phyloP scores from a whole-genome alignment of 2,113 vertebrate species.

The Alexandromys fortis region DNA sequence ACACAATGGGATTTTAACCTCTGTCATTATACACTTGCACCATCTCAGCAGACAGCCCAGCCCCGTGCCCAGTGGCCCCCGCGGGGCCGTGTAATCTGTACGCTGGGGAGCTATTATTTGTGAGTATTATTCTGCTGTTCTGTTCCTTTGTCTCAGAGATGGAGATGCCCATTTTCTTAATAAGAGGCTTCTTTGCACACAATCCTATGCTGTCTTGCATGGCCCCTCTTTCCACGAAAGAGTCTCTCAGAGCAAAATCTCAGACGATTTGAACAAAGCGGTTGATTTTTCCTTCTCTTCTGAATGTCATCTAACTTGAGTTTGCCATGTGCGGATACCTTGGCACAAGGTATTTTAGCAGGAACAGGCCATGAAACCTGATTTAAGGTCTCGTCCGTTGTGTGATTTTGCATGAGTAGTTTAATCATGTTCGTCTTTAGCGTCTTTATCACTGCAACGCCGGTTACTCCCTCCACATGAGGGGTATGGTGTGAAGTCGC shows the following conservation, averaged over 20 bases:
- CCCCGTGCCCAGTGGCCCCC: not conserved
- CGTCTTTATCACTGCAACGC: not conserved
- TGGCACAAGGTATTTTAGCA: not conserved
- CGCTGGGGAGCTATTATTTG: not conserved
- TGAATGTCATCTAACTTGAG: not conserved
- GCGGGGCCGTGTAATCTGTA: not conserved
- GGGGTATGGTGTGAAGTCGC: not conserved
- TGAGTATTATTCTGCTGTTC: not conserved
- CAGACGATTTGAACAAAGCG: not conserved
- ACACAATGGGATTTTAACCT: constrained; percentile 42
- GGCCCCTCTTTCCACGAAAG: not conserved
- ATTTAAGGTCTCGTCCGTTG: not conserved
- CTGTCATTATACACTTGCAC: not conserved
- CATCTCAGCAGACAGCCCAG: not conserved
- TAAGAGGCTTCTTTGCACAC: not conserved
- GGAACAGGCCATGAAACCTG: not conserved
- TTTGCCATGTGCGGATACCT: not conserved
- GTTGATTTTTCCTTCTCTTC: constrained; percentile 7
- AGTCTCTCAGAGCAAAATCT: not conserved
- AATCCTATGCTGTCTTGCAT: not conserved
- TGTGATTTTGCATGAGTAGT: not conserved
- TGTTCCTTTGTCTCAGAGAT: constrained; percentile 17
- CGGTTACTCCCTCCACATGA: not conserved
- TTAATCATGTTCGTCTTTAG: not conserved
- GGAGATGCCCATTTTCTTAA: not conserved